Percentiles rank a stretch among this genome's conserved stretches.
These are phyloP conservation scores for Diabrotica balteata DNA, from an alignment of 2,888 invertebrate species.

Conservation along the genomic window DNA sequence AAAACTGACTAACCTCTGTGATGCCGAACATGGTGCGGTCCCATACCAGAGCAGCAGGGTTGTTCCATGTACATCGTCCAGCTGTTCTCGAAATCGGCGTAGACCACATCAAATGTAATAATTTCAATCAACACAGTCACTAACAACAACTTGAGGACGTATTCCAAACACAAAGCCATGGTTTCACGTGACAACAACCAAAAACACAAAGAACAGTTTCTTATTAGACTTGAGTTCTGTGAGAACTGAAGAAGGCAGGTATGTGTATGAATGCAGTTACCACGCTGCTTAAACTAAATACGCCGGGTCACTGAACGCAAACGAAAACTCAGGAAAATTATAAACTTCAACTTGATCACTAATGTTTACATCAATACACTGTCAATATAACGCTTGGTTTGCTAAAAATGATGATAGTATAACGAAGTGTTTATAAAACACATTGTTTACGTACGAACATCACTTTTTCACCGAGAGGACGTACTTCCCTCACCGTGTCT, in stretches of 20 bases:
- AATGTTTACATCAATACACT: slow-evolving; percentile 18
- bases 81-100: slow-evolving; percentile 67
- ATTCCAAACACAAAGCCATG: slow-evolving; percentile 39
- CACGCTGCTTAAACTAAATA: background rate
- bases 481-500: slow-evolving; percentile 28
- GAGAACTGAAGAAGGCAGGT: too few species aligned
- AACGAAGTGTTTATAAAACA: slow-evolving; percentile 14
- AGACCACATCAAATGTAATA: slow-evolving; percentile 45
- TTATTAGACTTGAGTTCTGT: background rate
- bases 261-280: slow-evolving; percentile 1
- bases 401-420: too few species aligned
- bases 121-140: slow-evolving; percentile 46
- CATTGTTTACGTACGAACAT: slow-evolving; percentile 48
- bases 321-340: slow-evolving; percentile 21
- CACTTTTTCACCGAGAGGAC: slow-evolving; percentile 18
- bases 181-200: slow-evolving; percentile 45
- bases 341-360: slow-evolving; percentile 9
- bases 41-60: slow-evolving; percentile 68
- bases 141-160: slow-evolving; percentile 43
- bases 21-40: slow-evolving; percentile 68
- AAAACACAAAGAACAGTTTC: slow-evolving; percentile 23
- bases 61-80: slow-evolving; percentile 73
- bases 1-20: slow-evolving; percentile 64
- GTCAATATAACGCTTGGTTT: too few species aligned
- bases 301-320: slow-evolving; percentile 23